Base-by-base conservation (phyloP, 2,113 vertebrate genomes). In the Microtus montanus region DNA sequence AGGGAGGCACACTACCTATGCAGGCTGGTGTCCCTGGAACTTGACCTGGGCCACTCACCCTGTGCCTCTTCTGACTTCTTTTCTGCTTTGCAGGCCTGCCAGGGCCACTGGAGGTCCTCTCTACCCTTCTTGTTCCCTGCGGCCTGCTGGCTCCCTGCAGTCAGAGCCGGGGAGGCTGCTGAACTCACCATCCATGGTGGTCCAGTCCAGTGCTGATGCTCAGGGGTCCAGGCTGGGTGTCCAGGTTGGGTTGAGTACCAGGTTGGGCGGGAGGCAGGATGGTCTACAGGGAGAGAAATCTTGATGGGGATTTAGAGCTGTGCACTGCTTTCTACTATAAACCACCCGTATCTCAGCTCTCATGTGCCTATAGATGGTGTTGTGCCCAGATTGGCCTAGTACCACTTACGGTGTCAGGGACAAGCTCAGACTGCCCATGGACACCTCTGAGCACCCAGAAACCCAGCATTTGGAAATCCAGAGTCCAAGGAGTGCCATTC, bases 161-260 rank as follows among this genome's bases (percentile, higher is more conserved):
- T n/a, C 10, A 6, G 52, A 91, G 52, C 82, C 4, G 0, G 8
- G 9, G 2, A 9, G 8, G 13, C 54, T 10, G 0, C 54, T 58
- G 38, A 68, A 4, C 80, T 88, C 13, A 3, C 63, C 58, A 17
- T 58, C 41, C 38, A 0, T 3, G 1, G 17, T 26, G 1, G 0
- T 26, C 28, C 30, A 19, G 35, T 38, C 38, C 10, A 47, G 24
- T 22, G 26, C 28, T 87, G 47, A 74, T 64, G 49, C 0, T 0
- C 7, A 11, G 84, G 30, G 9, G 33, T 9, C 38, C 12, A 66
- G 52, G 20, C 4, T 7, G 19, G 91, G 54, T 30, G 68, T 49
- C 9, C 3, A 64, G 63, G 38, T 71, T 68, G 14, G 14, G 87
- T 19, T n/a, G 4, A 28, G 44, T 68, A 13, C 47, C 30, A 58